Base-by-base conservation (phyloP, 2,113 vertebrate species). In the Pluvialis apricaria region DNA sequence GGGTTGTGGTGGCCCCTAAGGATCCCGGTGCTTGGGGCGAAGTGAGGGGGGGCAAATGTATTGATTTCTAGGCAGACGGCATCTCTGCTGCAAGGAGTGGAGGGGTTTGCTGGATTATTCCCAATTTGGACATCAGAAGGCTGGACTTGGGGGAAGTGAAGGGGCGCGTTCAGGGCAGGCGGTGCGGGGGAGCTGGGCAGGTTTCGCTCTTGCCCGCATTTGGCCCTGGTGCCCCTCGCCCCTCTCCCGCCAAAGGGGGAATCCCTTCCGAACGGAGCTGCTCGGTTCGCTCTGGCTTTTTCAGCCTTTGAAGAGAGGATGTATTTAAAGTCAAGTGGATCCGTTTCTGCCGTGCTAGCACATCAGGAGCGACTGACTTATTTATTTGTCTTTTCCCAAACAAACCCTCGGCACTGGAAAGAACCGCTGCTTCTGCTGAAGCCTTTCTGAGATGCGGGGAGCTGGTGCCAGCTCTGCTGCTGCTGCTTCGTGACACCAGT, bases 141-240 rank as follows among this genome's bases (percentile, higher is more conserved):
- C 5, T 32, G 58, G 26, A 28, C 26, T 7, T 19, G 28, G 32
- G 34, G 6, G 12, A 28, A 14, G 14, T 20, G 14, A 1, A 34
- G 57, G 32, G 16, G 13, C 42, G 45, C 2, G 2, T 21, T 42
- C 6, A 0, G 61, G 65, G 15, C 11, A 20, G 13, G 1, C 38
- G 17, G 34, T 1, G 6, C 0, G 15, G 44, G 13, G 64, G 24
- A 36, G n/a, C 28, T 0, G 6, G 52, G n/a, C 47, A 44, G 82
- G 20, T 34, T 84, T 42, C 0, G 6, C 40, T 73, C 20, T 11
- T 12, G 16, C 16, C 24, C 6, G 19, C 0, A 1, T 11, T 51
- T 8, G 17, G 45, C 15, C 22, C 13, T 5, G 4, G 5, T 45
- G 42, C 9, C 14, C 25, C 10, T 70, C 55, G 36, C 9, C 14